A percentile compares a stretch with the other conserved stretches of the same genome.
phyloP scores from a whole-genome alignment of 2,888 invertebrate genomes.

The Salticus scenicus region DNA sequence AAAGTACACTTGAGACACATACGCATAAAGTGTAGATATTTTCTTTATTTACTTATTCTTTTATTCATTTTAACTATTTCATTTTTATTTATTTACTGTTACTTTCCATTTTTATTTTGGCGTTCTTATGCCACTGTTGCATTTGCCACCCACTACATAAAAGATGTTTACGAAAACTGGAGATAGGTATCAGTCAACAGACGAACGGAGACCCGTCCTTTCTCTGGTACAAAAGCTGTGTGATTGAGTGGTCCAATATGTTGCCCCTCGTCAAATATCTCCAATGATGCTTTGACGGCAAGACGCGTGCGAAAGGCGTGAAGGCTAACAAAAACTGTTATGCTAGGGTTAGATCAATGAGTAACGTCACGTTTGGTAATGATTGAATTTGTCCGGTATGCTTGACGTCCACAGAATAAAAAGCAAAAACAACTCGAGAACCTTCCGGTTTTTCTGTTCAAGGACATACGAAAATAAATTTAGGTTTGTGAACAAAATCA shows the following conservation, averaged over 20 bases:
- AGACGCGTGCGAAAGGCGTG: constrained; percentile 19
- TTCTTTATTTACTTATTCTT: too few relatives aligned
- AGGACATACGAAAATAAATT: too few relatives aligned
- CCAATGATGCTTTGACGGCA: constrained; percentile 19
- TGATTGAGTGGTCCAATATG: constrained; percentile 32
- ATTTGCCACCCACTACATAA: constrained; percentile 20
- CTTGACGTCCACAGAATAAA: not conserved
- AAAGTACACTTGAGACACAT: too few relatives aligned
- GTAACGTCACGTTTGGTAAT: not conserved
- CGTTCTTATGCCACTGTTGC: not conserved
- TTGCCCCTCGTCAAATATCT: not conserved
- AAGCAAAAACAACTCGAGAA: not conserved
- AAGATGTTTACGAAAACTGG: constrained; percentile 33
- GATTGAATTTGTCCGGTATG: not conserved
- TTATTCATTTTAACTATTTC: too few relatives aligned
- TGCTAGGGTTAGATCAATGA: not conserved
- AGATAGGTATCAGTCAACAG: constrained; percentile 19
- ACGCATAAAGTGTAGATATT: too few relatives aligned
- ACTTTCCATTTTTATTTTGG: too few relatives aligned
- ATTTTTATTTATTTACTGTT: too few relatives aligned
- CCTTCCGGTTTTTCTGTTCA: too few relatives aligned
- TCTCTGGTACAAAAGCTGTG: constrained; percentile 2
- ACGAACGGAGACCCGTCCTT: not conserved
- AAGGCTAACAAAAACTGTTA: constrained; percentile 2
- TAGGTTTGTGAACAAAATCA: too few relatives aligned